Base-by-base conservation (phyloP, 2,797 vertebrate genomes). In the Netta rufina region DNA sequence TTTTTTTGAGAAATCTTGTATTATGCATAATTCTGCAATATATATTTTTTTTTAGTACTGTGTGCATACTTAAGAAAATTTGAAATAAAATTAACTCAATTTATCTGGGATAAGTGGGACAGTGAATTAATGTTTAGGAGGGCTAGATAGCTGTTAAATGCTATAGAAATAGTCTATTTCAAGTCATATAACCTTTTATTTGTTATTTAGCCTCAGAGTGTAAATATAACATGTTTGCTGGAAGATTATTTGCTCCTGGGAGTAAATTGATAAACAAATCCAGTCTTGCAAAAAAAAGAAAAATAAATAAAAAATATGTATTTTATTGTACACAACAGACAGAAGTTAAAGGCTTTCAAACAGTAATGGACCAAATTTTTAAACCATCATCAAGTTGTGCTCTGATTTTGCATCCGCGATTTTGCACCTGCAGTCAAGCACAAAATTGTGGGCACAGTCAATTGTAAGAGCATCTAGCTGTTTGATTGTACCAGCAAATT, bases 351-450 rank as follows among this genome's bases (percentile, higher is more conserved):
- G 38, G 43, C 74, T 84, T 93, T 86, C 83, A 80, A 71, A 69
- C 25, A 0, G 61, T 60, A 90, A 84, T 11, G 49, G 94, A 89
- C 74, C 71, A 90, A 88, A 91, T 91, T 96, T 96, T 91, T 80
- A 89, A 94, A 20, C 18, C 0, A 76, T 88, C 76, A 14, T 95
- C 88, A 84, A 95, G 74, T 96, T 79, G 81, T 79, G 71, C n/a
- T 96, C 80, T 92, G 84, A 96, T 96, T 96, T 87, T 47, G 79
- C 95, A 95, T 94, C 89, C 76, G 13, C 5, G 10, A 92, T 93
- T 96, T 93, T 96, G 95, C 92, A 95, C 96, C 95, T 95, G 95
- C 95, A 96, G 80, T 97, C 95, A 96, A 97, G 95, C 96, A 95
- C 95, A 93, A 93, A 96, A 96, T 95, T 97, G 95, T 94, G 95